These are phyloP conservation scores for Semnornis frantzii DNA, from an alignment of 2,113 vertebrate genomes.

Conservation along the genomic window DNA sequence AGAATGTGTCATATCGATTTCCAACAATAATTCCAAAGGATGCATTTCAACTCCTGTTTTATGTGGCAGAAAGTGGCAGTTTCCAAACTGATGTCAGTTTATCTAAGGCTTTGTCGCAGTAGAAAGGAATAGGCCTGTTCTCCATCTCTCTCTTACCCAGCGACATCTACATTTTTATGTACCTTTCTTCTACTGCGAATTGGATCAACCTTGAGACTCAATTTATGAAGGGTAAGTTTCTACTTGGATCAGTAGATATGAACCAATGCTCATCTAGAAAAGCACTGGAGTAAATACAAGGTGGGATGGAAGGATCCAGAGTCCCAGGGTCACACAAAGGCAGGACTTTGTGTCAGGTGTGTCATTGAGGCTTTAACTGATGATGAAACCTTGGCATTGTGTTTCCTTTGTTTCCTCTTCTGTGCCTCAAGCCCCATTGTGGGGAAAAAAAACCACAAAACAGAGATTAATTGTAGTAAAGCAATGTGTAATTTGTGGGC, in stretches of 20 bases:
- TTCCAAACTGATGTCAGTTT: neutral
- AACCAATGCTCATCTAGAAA: neutral
- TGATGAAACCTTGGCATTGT: fast-evolving
- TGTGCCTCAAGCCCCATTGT: neutral
- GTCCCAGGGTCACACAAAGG: fast-evolving
- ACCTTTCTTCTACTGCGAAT: neutral
- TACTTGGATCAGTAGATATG: neutral
- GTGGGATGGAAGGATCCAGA: neutral
- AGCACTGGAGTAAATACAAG: neutral
- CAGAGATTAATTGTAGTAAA: neutral
- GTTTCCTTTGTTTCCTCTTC: too few species aligned
- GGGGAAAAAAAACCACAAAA: neutral
- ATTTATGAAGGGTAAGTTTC: neutral
- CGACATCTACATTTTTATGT: neutral
- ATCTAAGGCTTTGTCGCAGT: neutral
- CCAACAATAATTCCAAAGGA: neutral
- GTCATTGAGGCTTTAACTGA: neutral
- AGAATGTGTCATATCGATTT: neutral
- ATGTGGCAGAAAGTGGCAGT: neutral
- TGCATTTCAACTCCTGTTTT: neutral
- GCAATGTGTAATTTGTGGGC: neutral
- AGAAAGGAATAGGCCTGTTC: neutral
- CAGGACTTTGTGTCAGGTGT: neutral
- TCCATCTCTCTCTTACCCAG: neutral
- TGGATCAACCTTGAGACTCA: neutral